phyloP scores from a whole-genome alignment of 2,113 vertebrate genomes.

The Numenius arquata region DNA sequence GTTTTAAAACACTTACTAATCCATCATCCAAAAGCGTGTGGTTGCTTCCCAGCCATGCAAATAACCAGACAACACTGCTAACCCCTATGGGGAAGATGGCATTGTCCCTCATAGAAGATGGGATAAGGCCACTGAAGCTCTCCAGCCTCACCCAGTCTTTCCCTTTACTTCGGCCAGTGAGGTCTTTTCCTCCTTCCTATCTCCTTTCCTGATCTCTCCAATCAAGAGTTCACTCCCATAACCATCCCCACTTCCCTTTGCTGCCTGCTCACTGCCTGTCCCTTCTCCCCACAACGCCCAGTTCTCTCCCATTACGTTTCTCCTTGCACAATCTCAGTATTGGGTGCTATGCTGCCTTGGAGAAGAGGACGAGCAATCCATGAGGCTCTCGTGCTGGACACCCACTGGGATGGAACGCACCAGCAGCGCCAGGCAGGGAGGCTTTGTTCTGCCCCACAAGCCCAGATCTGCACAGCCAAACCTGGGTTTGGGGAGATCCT shows the following conservation, averaged over 20 bases:
- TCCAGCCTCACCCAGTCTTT: neutral
- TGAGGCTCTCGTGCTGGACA: neutral
- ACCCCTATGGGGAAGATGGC: neutral
- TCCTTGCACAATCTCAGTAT: neutral
- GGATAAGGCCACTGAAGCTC: neutral
- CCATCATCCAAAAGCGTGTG: neutral
- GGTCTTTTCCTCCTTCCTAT: neutral
- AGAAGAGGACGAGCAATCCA: neutral
- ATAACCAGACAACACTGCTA: neutral
- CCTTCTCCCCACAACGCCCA: neutral
- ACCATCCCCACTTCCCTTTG: neutral
- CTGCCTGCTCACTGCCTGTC: neutral
- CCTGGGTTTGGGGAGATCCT: neutral
- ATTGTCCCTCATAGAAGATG: neutral
- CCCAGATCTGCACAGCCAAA: neutral
- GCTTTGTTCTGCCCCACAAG: neutral
- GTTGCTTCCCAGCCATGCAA: neutral
- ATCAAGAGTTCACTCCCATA: neutral
- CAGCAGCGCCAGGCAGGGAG: rapidly evolving
- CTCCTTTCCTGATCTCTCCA: neutral
- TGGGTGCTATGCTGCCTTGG: neutral
- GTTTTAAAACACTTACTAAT: neutral
- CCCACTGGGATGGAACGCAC: neutral
- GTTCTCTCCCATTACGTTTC: neutral
- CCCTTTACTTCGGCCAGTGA: neutral